These are phyloP conservation scores for Trematomus loennbergii DNA, from an alignment of 2,113 vertebrate species.

Conservation along the genomic window DNA sequence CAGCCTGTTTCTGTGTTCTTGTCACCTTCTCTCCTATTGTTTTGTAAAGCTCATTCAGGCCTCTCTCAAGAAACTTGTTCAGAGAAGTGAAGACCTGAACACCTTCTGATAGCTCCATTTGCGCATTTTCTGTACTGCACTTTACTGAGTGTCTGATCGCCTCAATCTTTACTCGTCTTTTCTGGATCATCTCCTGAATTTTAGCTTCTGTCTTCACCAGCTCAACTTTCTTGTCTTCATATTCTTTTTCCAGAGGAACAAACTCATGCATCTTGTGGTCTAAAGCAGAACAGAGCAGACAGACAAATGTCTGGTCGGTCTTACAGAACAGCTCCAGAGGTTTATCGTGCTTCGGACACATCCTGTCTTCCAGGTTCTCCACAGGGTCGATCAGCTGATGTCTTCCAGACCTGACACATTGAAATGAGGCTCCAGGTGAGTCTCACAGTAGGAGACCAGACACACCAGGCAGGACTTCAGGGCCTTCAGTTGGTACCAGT, in stretches of 20 bases:
- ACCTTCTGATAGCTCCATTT: constrained; percentile 24
- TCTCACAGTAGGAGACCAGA: constrained; percentile 19
- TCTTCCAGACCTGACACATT: not conserved
- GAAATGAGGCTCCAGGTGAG: constrained; percentile 44
- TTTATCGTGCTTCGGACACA: constrained; percentile 5
- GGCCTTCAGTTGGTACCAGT: constrained; percentile 25
- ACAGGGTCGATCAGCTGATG: constrained; percentile 29
- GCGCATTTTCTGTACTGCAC: not conserved
- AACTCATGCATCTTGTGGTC: constrained; percentile 7
- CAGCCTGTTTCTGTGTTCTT: not conserved
- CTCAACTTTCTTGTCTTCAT: not conserved
- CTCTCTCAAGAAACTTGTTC: constrained; percentile 6
- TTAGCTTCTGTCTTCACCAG: not conserved
- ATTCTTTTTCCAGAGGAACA: constrained; percentile 18
- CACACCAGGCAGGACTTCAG: constrained; percentile 41
- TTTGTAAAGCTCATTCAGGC: not conserved
- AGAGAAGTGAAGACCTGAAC: constrained; percentile 17
- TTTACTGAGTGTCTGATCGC: constrained; percentile 1
- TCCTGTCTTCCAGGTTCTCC: constrained; percentile 4
- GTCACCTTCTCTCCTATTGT: not conserved
- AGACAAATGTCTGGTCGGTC: constrained; percentile 28
- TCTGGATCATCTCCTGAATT: constrained; percentile 19
- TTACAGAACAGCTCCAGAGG: constrained; percentile 35
- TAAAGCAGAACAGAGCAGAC: constrained; percentile 1
- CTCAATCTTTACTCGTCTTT: constrained; percentile 25